phyloP scores from a whole-genome alignment of 2,888 invertebrate genomes.

The Pharmacophagus antenor region DNA sequence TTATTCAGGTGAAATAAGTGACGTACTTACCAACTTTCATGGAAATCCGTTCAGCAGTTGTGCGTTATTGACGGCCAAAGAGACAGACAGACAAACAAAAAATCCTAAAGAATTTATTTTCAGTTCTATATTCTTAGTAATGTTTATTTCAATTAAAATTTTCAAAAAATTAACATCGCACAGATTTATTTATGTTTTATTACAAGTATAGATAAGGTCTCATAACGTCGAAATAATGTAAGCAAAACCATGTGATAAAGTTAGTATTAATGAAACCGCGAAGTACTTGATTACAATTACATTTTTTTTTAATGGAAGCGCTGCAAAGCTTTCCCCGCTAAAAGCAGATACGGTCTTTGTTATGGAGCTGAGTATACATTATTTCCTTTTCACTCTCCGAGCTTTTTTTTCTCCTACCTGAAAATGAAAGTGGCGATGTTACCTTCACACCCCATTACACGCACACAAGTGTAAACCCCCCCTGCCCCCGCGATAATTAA shows the following conservation, averaged over 20 bases:
- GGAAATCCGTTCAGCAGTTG: too few relatives aligned
- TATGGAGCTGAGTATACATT: constrained; percentile 15
- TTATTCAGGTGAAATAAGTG: too few relatives aligned
- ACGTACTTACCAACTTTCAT: too few relatives aligned
- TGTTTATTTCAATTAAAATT: too few relatives aligned
- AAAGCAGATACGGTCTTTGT: constrained; percentile 8
- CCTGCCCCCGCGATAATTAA: constrained; percentile 56
- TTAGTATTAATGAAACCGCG: background rate
- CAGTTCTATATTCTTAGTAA: too few relatives aligned
- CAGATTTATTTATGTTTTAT: too few relatives aligned
- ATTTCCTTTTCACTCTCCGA: constrained; percentile 14
- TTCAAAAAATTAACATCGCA: too few relatives aligned
- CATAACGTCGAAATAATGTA: background rate
- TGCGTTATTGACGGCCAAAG: too few relatives aligned
- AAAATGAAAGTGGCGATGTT: constrained; percentile 27
- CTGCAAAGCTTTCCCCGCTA: constrained; percentile 2
- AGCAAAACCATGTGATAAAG: background rate
- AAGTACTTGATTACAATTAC: background rate
- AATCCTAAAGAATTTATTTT: too few relatives aligned
- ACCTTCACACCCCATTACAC: constrained; percentile 39
- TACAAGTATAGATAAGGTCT: too few relatives aligned
- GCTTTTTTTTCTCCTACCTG: constrained; percentile 16
- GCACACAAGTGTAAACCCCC: constrained; percentile 34
- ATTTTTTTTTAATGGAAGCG: constrained; percentile 11
- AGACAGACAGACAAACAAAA: too few relatives aligned